Percentiles rank a stretch among this genome's conserved stretches.
phyloP scores from a whole-genome alignment of 2,797 vertebrate species.

The Oreortyx pictus region DNA sequence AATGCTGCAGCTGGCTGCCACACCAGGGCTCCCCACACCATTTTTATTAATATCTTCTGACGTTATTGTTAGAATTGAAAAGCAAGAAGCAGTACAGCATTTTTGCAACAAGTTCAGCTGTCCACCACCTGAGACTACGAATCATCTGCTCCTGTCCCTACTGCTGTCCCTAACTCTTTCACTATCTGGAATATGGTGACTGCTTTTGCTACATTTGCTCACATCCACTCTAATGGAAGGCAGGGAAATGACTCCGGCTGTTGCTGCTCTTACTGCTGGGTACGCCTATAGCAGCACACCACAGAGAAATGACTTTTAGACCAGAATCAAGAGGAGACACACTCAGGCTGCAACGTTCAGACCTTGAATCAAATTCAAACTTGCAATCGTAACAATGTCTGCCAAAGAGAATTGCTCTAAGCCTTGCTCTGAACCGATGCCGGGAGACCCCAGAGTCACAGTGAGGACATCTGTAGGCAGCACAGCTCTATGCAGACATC shows the following conservation, averaged over 20 bases:
- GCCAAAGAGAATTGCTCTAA: background rate
- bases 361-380: background rate
- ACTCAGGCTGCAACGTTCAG: background rate
- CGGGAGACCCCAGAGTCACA: background rate
- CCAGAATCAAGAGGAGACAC: background rate
- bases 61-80: background rate
- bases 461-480: background rate
- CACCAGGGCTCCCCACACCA: background rate
- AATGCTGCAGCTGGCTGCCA: background rate
- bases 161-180: background rate
- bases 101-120: background rate
- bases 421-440: background rate
- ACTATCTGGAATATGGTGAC: background rate
- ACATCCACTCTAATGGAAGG: background rate
- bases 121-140: background rate
- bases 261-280: fast-evolving
- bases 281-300: background rate
- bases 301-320: background rate
- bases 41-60: background rate
- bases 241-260: background rate
- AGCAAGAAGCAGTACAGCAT: no score
- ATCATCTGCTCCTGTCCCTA: background rate
- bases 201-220: background rate
- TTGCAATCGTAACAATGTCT: background rate
- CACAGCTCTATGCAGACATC: background rate